Conservation (phyloP, 2,888 invertebrate species). For the Octodonta nipae region DNA sequence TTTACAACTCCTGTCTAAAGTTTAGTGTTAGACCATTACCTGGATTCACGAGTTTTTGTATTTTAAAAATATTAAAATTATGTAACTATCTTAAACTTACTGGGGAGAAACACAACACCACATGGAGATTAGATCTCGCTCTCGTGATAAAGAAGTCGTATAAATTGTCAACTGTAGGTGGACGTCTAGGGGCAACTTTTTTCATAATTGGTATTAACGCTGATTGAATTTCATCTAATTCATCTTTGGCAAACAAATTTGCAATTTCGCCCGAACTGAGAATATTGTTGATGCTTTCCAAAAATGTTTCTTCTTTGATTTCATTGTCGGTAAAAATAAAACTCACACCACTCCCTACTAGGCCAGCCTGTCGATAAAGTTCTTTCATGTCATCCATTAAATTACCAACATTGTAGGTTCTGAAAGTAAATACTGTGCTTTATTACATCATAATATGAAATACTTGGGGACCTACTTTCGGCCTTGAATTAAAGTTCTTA, state of each 20-base stretch:
- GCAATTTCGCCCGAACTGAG: slow-evolving; percentile 82
- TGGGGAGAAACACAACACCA: slow-evolving; percentile 78
- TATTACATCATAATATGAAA: too few relatives aligned
- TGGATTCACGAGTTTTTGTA: too few relatives aligned
- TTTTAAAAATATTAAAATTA: too few relatives aligned
- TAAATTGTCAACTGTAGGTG: slow-evolving; percentile 68
- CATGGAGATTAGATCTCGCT: slow-evolving; percentile 67
- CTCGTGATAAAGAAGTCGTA: slow-evolving; percentile 76
- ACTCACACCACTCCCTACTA: slow-evolving; percentile 59
- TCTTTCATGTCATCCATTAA: slow-evolving; percentile 76
- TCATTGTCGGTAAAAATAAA: slow-evolving; percentile 88
- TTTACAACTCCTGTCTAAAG: too few relatives aligned
- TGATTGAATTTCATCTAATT: slow-evolving; percentile 70
- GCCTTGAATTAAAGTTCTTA: too few relatives aligned
- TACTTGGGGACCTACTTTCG: too few relatives aligned
- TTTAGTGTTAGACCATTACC: too few relatives aligned
- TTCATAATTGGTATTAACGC: slow-evolving; percentile 71
- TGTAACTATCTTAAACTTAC: slow-evolving; percentile 37
- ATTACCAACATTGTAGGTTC: slow-evolving; percentile 58
- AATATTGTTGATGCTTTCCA: slow-evolving; percentile 80
- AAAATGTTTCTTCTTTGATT: slow-evolving; percentile 78
- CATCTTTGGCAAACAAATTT: slow-evolving; percentile 77
- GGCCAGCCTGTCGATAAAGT: slow-evolving; percentile 66
- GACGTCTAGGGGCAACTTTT: slow-evolving; percentile 58
- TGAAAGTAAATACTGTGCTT: too few relatives aligned